A percentile compares a stretch with the other conserved stretches of the same genome.
Conservation (phyloP, 2,888 invertebrate species). For the Tipula lateralis region DNA sequence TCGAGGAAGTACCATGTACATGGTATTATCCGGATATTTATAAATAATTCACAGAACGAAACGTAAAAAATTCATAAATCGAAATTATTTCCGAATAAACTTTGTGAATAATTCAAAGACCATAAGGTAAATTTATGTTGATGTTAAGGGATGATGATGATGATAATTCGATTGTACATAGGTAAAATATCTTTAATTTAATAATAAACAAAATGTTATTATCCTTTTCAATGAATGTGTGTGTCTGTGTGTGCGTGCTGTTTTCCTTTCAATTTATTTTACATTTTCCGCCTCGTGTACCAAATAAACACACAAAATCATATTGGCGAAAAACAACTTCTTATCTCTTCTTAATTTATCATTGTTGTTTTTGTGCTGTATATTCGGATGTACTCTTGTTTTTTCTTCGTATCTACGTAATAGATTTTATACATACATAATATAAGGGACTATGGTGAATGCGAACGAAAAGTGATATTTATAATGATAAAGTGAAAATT, state of each 20-base stretch:
- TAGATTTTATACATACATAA: not conserved
- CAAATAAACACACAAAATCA: not conserved
- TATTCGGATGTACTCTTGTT: not conserved
- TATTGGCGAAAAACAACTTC: conserved; percentile 5
- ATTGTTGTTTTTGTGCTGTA: not conserved
- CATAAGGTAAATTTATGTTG: not conserved
- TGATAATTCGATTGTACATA: not conserved
- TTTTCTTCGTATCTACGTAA: too few species aligned
- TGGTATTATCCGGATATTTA: not conserved
- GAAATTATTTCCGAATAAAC: not conserved
- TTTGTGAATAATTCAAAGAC: not conserved
- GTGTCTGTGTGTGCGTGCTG: too few species aligned
- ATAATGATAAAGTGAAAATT: conserved; percentile 19
- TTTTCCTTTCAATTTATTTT: not conserved
- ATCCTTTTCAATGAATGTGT: too few species aligned
- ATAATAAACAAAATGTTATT: conserved; percentile 5
- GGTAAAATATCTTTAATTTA: not conserved
- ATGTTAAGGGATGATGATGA: not conserved
- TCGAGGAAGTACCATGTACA: not conserved
- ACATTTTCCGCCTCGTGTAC: not conserved
- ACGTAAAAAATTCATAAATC: not conserved
- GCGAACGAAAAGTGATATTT: not conserved
- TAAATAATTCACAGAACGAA: not conserved
- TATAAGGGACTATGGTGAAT: not conserved
- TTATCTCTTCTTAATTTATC: not conserved